These are phyloP conservation scores for Eremophila alpestris DNA, from an alignment of 2,797 vertebrate species.

Conservation along the genomic window DNA sequence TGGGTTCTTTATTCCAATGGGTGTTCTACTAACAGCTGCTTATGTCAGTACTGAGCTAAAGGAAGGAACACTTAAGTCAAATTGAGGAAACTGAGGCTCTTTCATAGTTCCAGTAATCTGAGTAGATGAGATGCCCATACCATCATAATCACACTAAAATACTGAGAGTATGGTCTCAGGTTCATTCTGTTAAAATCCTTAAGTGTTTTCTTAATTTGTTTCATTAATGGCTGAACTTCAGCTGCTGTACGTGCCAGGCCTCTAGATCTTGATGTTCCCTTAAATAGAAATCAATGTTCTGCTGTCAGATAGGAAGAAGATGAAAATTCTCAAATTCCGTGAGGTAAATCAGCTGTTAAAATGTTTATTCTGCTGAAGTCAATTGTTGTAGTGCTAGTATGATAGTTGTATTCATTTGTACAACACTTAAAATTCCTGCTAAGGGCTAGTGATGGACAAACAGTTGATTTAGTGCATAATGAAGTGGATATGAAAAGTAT, in stretches of 20 bases:
- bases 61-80: background rate
- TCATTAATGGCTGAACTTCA: background rate
- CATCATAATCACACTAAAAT: background rate
- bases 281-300: background rate
- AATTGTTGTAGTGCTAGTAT: background rate
- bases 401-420: background rate
- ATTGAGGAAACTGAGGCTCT: background rate
- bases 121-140: background rate
- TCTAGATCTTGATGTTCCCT: background rate
- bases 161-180: background rate
- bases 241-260: background rate
- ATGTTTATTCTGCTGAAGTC: background rate
- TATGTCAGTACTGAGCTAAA: background rate
- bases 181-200: background rate
- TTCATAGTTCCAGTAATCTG: background rate
- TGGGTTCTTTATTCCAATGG: background rate
- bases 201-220: background rate
- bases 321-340: background rate
- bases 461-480: background rate
- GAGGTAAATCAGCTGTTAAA: background rate
- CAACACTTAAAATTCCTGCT: background rate
- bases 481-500: background rate
- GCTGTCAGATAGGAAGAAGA: background rate
- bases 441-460: background rate
- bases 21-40: background rate